A percentile compares a stretch with the other conserved stretches of the same genome.
phyloP scores from a whole-genome alignment of 2,888 invertebrate genomes.

The Esperia sulphurella region DNA sequence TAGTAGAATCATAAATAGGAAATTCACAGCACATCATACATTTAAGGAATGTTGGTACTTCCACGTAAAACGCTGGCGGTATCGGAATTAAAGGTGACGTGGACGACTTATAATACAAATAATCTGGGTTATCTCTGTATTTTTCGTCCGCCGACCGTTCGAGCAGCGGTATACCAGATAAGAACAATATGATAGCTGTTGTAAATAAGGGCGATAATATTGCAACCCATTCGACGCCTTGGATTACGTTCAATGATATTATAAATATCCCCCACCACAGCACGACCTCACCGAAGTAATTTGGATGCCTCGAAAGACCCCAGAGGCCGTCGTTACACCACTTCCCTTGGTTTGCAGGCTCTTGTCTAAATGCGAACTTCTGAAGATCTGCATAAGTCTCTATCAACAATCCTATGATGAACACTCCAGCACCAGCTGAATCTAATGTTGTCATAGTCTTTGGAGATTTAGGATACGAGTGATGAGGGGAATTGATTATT shows the following conservation, averaged over 20 bases:
- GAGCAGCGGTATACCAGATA: constrained; percentile 93
- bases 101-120: constrained; percentile 91
- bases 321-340: constrained; percentile 96
- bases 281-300: constrained; percentile 96
- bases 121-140: constrained; percentile 91
- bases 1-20: constrained; percentile 89
- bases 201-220: constrained; percentile 93
- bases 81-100: constrained; percentile 94
- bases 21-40: constrained; percentile 93
- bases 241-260: constrained; percentile 91
- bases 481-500: constrained; percentile 91
- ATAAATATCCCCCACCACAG: constrained; percentile 97
- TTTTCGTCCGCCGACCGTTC: constrained; percentile 93
- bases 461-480: constrained; percentile 85
- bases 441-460: constrained; percentile 93
- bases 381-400: constrained; percentile 96
- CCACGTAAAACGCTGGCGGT: constrained; percentile 92
- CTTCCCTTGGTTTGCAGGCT: constrained; percentile 92
- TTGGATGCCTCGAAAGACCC: constrained; percentile 94
- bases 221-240: constrained; percentile 91
- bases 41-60: constrained; percentile 90
- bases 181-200: constrained; percentile 90
- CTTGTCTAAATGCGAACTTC: constrained; percentile 93
- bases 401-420: constrained; percentile 89
- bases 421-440: constrained; percentile 90